Percentiles rank a stretch among this genome's conserved stretches.
These are phyloP conservation scores for Eretmochelys imbricata DNA, from an alignment of 2,113 vertebrate genomes.

Conservation along the genomic window DNA sequence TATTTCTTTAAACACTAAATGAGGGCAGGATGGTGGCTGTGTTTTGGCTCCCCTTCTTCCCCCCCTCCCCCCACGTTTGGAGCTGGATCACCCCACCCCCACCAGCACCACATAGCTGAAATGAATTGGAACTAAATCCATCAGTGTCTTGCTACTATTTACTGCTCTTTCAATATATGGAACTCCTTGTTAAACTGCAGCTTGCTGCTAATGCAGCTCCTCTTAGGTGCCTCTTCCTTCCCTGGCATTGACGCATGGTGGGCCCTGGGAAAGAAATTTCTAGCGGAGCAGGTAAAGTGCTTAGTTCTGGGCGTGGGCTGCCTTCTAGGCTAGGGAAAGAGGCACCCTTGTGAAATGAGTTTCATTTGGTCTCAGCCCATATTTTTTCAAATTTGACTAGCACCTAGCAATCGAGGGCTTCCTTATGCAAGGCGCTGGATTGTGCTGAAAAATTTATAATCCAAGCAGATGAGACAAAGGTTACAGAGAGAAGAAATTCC, in stretches of 20 bases:
- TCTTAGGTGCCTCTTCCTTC: neutral
- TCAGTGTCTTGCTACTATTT: neutral
- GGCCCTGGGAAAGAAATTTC: neutral
- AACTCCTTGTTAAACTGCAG: neutral
- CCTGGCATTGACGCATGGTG: neutral
- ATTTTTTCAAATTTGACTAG: neutral
- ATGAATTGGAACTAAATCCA: neutral
- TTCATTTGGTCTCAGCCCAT: neutral
- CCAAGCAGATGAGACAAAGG: neutral
- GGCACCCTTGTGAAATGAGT: neutral
- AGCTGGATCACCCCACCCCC: neutral
- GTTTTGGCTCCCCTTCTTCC: neutral
- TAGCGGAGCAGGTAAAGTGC: neutral
- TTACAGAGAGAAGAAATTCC: neutral
- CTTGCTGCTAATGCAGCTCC: neutral
- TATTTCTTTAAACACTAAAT: neutral
- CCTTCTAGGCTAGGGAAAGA: neutral
- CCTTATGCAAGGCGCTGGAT: neutral
- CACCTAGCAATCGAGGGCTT: neutral
- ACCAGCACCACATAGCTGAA: neutral
- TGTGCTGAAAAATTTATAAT: neutral
- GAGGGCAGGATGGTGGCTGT: neutral
- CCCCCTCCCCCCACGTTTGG: too few relatives aligned
- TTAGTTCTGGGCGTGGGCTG: neutral
- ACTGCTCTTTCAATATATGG: neutral